Base-by-base conservation (phyloP, 2,113 vertebrate species). In the Synodontis membranacea region DNA sequence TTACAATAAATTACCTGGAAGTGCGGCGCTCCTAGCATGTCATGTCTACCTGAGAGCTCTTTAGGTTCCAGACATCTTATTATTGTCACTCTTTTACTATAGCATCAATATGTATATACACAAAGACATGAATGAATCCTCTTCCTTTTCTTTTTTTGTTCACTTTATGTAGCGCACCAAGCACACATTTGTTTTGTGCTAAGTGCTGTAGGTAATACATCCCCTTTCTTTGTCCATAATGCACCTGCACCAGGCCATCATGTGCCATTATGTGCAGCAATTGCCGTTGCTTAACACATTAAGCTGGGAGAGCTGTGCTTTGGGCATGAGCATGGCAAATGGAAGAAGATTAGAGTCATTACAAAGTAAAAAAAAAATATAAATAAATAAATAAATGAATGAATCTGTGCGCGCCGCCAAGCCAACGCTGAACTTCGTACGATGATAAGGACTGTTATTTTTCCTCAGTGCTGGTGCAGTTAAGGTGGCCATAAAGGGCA, bases 261-360 rank as follows among this genome's bases (percentile, higher is more conserved):
- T 76, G 86, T 91, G 80, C 87, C 90, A 90, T 90, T 90, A 89
- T 82, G 86, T 83, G 62, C 80, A 83, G 89, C 80, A 66, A 81
- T 81, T 86, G 76, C 87, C 86, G 88, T 83, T 82, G 90, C 82
- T 84, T 92, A 91, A 92, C 90, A 90, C 88, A 88, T 17, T 84
- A 62, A 70, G 90, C 86, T 86, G 85, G 48, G 74, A 89, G 89
- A 83, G 84, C 86, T 83, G 87, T 89, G 90, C 91, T 89, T 78
- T 89, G 88, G 88, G 89, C 90, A n/a, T 85, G 14, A 88, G 87
- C 88, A 89, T 52, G 58, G 89, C 87, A 93, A 93, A 94, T 93
- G 89, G 90, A 89, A 88, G 89, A 92, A 90, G 91, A 95, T 95
- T 92, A 94, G 91, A 87, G 87, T 88, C 89, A 92, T 94, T 94